A percentile compares a stretch with the other conserved stretches of the same genome.
Evolutionary conservation across 2,888 invertebrate species (phyloP).

Genomic region (Macrostomum cliftonense): DNA sequence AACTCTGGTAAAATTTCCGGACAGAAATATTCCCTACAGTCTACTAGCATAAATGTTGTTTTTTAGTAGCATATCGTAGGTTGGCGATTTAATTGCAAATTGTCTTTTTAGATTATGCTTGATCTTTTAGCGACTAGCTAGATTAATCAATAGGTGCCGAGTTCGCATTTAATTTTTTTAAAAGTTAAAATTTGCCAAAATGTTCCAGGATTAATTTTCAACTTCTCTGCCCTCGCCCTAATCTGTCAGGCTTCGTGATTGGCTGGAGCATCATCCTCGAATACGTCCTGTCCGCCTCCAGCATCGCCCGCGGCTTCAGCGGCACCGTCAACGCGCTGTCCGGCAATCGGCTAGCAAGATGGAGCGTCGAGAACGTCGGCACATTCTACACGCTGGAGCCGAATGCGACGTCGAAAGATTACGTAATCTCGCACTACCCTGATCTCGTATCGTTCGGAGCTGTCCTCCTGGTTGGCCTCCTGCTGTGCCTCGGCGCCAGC

Average conservation of each 20-base stretch:
- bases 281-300: slow-evolving; percentile 35
- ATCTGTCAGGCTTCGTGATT: slow-evolving; percentile 3
- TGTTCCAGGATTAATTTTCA: too few relatives aligned
- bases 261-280: slow-evolving; percentile 40
- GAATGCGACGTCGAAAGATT: neutral
- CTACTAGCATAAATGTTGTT: too few relatives aligned
- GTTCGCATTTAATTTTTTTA: too few relatives aligned
- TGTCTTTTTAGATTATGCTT: too few relatives aligned
- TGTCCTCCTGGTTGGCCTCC: slow-evolving; percentile 40
- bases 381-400: neutral
- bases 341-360: slow-evolving; percentile 34
- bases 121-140: too few relatives aligned
- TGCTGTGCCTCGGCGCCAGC: slow-evolving; percentile 32
- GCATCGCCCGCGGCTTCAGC: slow-evolving; percentile 45
- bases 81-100: too few relatives aligned
- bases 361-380: slow-evolving; percentile 26
- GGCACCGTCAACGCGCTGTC: slow-evolving; percentile 37
- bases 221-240: too few relatives aligned
- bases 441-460: slow-evolving; percentile 35
- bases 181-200: too few relatives aligned
- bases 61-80: too few relatives aligned
- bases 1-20: too few relatives aligned
- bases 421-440: slow-evolving; percentile 21
- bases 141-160: too few relatives aligned
- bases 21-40: too few relatives aligned